Conservation (phyloP, 2,113 vertebrate genomes). For the Stegastes partitus region DNA sequence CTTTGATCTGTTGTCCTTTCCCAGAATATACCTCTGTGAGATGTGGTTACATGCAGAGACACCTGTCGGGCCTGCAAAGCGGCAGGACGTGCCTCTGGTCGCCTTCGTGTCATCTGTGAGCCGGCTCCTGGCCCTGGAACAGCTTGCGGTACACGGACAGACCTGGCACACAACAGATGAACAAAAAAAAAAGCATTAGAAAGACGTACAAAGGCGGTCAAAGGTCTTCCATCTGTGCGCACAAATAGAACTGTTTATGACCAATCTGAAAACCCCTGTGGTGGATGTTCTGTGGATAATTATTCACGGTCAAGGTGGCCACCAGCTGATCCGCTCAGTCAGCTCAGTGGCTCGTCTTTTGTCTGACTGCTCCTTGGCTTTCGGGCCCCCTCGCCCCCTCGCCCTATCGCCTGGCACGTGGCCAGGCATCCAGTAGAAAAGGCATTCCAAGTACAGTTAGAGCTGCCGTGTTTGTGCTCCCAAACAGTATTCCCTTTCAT, state of each 20-base stretch:
- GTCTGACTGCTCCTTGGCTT: constrained; percentile 25
- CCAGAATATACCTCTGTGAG: constrained; percentile 70
- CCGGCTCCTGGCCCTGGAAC: constrained; percentile 69
- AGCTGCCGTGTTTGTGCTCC: constrained; percentile 83
- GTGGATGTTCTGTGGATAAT: constrained; percentile 27
- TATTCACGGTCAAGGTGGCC: constrained; percentile 31
- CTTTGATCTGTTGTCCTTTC: constrained; percentile 69
- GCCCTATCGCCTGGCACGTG: constrained; percentile 70
- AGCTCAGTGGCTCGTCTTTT: constrained; percentile 23
- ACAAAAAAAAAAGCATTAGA: not conserved
- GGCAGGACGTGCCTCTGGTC: constrained; percentile 55
- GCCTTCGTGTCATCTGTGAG: constrained; percentile 79
- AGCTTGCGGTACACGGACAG: constrained; percentile 77
- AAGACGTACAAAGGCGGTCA: not conserved
- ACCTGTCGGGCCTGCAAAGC: constrained; percentile 74
- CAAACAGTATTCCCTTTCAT: constrained; percentile 87
- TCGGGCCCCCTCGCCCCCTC: constrained; percentile 30
- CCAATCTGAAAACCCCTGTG: constrained; percentile 1
- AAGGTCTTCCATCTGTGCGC: not conserved
- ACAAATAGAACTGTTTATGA: constrained; percentile 16
- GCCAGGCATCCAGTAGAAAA: constrained; percentile 79
- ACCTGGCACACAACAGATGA: constrained; percentile 65
- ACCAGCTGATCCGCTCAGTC: constrained; percentile 41
- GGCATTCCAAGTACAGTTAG: constrained; percentile 78
- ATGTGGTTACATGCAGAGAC: constrained; percentile 81